Conservation (phyloP, 1,140 invertebrate genomes). For the Centruroides vittatus region DNA sequence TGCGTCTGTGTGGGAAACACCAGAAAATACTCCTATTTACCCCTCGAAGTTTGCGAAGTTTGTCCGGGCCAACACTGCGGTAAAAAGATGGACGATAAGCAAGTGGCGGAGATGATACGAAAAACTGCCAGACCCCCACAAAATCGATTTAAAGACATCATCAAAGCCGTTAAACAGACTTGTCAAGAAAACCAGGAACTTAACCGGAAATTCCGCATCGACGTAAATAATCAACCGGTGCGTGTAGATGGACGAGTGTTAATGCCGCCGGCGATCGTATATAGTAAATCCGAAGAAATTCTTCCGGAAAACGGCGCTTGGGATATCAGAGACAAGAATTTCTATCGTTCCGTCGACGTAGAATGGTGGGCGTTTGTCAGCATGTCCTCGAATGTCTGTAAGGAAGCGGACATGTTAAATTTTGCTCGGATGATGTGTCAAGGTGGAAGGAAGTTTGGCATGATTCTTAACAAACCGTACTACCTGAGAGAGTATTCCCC, state of each 20-base stretch:
- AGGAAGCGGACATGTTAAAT: too few relatives aligned
- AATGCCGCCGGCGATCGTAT: too few relatives aligned
- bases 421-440: not conserved
- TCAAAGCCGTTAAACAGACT: not conserved
- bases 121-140: conserved; percentile 21
- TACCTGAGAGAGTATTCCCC: not conserved
- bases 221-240: conserved; percentile 10
- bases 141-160: conserved; percentile 17
- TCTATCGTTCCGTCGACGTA: too few relatives aligned
- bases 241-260: too few relatives aligned
- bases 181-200: conserved; percentile 8
- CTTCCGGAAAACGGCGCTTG: too few relatives aligned
- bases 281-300: too few relatives aligned
- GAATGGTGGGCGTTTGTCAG: too few relatives aligned
- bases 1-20: conserved; percentile 24
- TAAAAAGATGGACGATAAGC: conserved; percentile 11
- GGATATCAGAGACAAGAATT: too few relatives aligned
- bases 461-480: not conserved
- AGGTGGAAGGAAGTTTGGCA: not conserved
- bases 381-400: too few relatives aligned
- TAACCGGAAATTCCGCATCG: conserved; percentile 21
- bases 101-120: conserved; percentile 17
- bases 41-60: conserved; percentile 28
- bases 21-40: conserved; percentile 19
- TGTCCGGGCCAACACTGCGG: conserved; percentile 18